These are phyloP conservation scores for Chanos chanos DNA, from an alignment of 2,797 vertebrate species.

Conservation along the genomic window DNA sequence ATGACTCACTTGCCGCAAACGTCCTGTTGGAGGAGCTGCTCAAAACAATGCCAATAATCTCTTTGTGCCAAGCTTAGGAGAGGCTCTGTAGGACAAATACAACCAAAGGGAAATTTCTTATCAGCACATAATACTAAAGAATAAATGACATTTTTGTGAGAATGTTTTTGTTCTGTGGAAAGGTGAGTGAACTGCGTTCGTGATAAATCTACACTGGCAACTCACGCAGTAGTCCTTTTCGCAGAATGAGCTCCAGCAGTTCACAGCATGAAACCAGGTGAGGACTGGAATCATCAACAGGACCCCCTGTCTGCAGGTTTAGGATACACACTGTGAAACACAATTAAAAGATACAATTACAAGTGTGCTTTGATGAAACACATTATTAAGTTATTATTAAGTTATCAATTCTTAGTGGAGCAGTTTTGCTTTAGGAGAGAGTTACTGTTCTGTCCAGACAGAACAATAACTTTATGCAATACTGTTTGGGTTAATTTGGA, in stretches of 20 bases:
- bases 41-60: slow-evolving; percentile 83
- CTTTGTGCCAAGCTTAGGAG: slow-evolving; percentile 74
- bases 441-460: too few species aligned
- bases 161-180: too few species aligned
- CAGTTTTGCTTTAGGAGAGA: too few species aligned
- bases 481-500: too few species aligned
- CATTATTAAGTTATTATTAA: background rate
- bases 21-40: slow-evolving; percentile 69
- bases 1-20: slow-evolving; percentile 65
- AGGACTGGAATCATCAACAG: slow-evolving; percentile 66
- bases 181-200: background rate
- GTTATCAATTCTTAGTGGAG: too few species aligned
- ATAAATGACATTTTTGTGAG: too few species aligned
- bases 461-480: too few species aligned
- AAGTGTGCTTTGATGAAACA: background rate
- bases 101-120: too few species aligned
- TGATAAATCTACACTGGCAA: slow-evolving; percentile 17
- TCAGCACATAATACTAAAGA: too few species aligned
- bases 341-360: slow-evolving; percentile 16
- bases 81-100: slow-evolving; percentile 60
- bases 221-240: slow-evolving; percentile 83
- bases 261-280: slow-evolving; percentile 72
- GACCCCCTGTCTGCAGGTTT: slow-evolving; percentile 64
- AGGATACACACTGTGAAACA: slow-evolving; percentile 68
- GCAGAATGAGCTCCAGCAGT: slow-evolving; percentile 76